Conservation (phyloP, 1,140 invertebrate genomes). For the Zaprionus inermis region DNA sequence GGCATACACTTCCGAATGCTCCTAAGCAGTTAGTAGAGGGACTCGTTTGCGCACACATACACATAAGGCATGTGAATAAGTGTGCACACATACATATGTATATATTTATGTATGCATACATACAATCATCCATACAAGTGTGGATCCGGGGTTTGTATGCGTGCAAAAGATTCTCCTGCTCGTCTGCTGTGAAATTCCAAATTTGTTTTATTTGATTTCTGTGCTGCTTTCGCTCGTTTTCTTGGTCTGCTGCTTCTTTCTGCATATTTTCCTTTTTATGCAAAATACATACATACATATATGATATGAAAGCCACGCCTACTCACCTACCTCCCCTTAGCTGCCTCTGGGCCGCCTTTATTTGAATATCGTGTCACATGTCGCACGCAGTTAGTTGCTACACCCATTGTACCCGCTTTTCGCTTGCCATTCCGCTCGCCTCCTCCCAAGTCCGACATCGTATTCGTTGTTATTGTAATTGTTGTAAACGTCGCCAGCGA, state of each 20-base stretch:
- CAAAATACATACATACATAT: conserved; percentile 56
- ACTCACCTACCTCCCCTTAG: conserved; percentile 7
- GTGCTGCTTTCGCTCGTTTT: conserved; percentile 68
- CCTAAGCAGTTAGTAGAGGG: conserved; percentile 18
- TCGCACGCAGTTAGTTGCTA: conserved; percentile 76
- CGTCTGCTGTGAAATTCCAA: conserved; percentile 79
- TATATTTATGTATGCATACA: neutral
- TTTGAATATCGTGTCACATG: conserved; percentile 81
- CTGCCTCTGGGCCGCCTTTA: conserved; percentile 53
- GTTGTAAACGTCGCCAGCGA: conserved; percentile 81
- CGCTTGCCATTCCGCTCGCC: neutral
- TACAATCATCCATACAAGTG: neutral
- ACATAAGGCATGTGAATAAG: neutral
- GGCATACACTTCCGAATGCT: conserved; percentile 24
- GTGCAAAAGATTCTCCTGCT: conserved; percentile 32
- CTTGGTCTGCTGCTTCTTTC: conserved; percentile 51
- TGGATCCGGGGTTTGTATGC: conserved; percentile 1
- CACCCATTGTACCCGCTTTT: neutral
- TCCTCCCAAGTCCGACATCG: conserved; percentile 10
- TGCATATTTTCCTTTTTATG: conserved; percentile 77
- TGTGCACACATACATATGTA: neutral
- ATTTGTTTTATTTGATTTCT: conserved; percentile 82
- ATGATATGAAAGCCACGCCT: conserved; percentile 70
- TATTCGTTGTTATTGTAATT: conserved; percentile 76
- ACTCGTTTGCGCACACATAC: conserved; percentile 9